Conservation (phyloP, 2,797 vertebrate genomes). For the Odontamblyopus lacepedii region DNA sequence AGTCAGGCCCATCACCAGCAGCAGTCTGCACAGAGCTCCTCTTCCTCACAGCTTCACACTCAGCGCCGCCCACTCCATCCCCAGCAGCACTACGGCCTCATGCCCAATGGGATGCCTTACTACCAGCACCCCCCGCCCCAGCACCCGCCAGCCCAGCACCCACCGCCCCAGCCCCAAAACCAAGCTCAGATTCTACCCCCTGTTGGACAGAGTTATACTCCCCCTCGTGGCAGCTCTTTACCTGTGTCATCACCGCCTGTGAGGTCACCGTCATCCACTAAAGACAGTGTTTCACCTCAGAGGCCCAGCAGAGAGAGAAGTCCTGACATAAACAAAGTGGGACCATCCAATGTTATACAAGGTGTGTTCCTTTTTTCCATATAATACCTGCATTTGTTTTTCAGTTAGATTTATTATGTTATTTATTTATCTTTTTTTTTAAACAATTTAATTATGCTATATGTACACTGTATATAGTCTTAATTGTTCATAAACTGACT, state of each 20-base stretch:
- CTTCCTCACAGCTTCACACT: constrained; percentile 72
- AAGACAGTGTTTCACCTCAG: constrained; percentile 73
- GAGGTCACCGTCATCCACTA: constrained; percentile 62
- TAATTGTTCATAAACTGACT: not conserved
- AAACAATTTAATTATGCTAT: too few relatives aligned
- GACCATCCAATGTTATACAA: constrained; percentile 65
- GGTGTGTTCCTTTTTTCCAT: constrained; percentile 50
- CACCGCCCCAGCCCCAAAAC: constrained; percentile 60
- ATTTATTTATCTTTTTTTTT: too few relatives aligned
- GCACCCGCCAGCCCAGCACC: constrained; percentile 49
- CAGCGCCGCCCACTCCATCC: constrained; percentile 73
- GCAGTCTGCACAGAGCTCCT: constrained; percentile 67
- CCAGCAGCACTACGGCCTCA: constrained; percentile 76
- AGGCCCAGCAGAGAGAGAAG: constrained; percentile 66
- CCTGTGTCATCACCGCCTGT: constrained; percentile 58
- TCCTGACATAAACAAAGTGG: constrained; percentile 56
- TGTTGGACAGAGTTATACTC: constrained; percentile 72
- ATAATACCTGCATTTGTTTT: not conserved
- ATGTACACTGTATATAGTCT: too few relatives aligned
- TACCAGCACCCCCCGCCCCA: constrained; percentile 75
- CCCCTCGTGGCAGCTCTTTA: constrained; percentile 76
- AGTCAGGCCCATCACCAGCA: constrained; percentile 80
- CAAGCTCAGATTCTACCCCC: constrained; percentile 69
- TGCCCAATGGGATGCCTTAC: constrained; percentile 81
- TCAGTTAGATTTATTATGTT: not conserved